Percentiles rank a stretch among this genome's conserved stretches.
phyloP scores from a whole-genome alignment of 2,888 invertebrate species.

The Cheilosia vulpina region DNA sequence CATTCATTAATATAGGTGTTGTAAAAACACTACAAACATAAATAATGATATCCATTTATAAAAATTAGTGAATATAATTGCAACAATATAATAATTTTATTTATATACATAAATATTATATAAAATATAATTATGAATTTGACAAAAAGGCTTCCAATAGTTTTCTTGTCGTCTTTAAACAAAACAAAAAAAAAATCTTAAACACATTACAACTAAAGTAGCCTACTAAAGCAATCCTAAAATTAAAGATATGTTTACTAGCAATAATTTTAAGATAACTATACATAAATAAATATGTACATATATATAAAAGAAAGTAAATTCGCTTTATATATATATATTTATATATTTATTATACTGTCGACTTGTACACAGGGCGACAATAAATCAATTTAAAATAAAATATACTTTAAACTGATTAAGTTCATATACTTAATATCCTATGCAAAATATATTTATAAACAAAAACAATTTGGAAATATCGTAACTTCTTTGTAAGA shows the following conservation, averaged over 20 bases:
- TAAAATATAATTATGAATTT: constrained; percentile 59
- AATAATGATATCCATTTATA: constrained; percentile 17
- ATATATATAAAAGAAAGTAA: constrained; percentile 58
- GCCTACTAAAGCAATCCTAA: constrained; percentile 74
- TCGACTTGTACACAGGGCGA: constrained; percentile 62
- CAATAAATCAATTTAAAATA: constrained; percentile 61
- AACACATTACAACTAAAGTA: constrained; percentile 71
- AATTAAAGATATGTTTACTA: constrained; percentile 71
- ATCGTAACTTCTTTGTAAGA: constrained; percentile 73
- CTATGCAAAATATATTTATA: constrained; percentile 72
- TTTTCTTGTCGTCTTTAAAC: constrained; percentile 67
- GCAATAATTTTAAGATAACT: constrained; percentile 63
- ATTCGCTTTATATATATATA: constrained; percentile 60
- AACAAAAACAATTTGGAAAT: constrained; percentile 57
- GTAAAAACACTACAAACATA: constrained; percentile 58
- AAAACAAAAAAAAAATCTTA: constrained; percentile 20
- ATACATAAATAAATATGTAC: constrained; percentile 50
- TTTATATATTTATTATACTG: constrained; percentile 61
- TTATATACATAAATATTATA: constrained; percentile 57
- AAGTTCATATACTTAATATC: constrained; percentile 71
- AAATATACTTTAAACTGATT: constrained; percentile 58
- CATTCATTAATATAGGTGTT: constrained; percentile 70
- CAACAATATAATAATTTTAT: constrained; percentile 62
- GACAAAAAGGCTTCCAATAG: constrained; percentile 69
- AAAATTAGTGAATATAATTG: constrained; percentile 35